Evolutionary conservation across 2,797 vertebrate species (phyloP), one percentile per base, ranked within the genome.

Genomic region (Premnoplex brunnescens): DNA sequence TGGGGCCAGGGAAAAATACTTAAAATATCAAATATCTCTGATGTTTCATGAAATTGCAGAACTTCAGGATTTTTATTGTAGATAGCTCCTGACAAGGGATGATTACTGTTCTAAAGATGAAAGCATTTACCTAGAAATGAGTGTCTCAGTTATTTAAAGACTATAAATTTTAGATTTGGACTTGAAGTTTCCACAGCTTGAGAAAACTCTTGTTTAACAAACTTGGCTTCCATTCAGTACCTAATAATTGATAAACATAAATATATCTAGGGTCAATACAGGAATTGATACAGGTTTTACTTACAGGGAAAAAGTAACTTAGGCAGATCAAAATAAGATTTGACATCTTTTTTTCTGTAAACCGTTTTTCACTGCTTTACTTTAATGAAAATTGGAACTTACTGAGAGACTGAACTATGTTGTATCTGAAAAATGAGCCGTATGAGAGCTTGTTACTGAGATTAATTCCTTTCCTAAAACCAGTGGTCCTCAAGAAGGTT

Each of bases 401-500:
- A 1, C 12, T 55, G 62, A 68, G 28, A 67, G 41, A 24, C 12
- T 64, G 41, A 52, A 6, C 63, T 91, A 23, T 11, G 2, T 18
- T 77, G 20, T 71, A 52, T 69, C 73, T 3, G 37, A 13, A 66
- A 77, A 67, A 24, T 34, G 10, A 54, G 21, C 23, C 7, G 8
- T 37, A 12, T 64, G 37, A 66, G 39, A 76, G 8, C 28, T 85
- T 85, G 16, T 82, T 85, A 62, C 17, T 43, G 67, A 32, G n/a
- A 54, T 34, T 32, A 68, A 39, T 80, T 90, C 4, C 36, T 88
- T 83, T 90, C 27, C 14, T 73, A n/a, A 88, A 94, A 62, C 5
- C 8, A 36, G 20, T 39, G 43, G 14, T 90, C 6, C 30, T 7
- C 46, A 54, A 32, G 41, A 60, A 34, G 14, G 23, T 30, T 78